phyloP scores from a whole-genome alignment of 2,888 invertebrate genomes.

The Eristalis arbustorum region DNA sequence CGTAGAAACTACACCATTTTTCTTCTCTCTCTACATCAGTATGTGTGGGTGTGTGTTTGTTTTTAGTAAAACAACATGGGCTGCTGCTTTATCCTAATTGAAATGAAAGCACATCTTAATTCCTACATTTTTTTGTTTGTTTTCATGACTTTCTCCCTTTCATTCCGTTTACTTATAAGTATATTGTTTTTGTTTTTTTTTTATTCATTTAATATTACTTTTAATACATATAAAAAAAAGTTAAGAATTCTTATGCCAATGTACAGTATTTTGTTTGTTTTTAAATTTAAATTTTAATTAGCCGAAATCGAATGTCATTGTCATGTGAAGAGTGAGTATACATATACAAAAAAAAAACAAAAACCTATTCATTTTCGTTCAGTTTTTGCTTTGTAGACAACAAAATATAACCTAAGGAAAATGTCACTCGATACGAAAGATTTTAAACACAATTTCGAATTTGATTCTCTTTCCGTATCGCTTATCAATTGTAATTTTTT shows the following conservation, averaged over 20 bases:
- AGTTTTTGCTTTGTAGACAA: background rate
- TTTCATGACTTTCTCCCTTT: background rate
- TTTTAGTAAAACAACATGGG: constrained; percentile 43
- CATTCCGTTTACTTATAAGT: background rate
- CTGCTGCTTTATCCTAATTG: constrained; percentile 54
- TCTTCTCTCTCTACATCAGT: background rate
- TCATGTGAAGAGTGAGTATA: constrained; percentile 14
- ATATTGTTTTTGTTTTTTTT: background rate
- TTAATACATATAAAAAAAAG: constrained; percentile 36
- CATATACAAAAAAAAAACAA: background rate
- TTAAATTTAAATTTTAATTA: constrained; percentile 25
- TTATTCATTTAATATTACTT: constrained; percentile 10
- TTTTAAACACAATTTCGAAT: constrained; percentile 16
- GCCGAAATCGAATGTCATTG: constrained; percentile 59
- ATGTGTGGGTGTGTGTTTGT: constrained; percentile 20
- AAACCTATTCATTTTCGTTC: background rate
- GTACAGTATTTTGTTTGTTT: background rate
- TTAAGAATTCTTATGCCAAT: constrained; percentile 63
- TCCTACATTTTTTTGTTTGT: constrained; percentile 21
- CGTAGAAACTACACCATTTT: background rate
- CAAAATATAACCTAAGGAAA: background rate
- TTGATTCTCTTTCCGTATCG: constrained; percentile 2
- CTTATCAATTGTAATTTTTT: constrained; percentile 2
- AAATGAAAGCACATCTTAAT: constrained; percentile 54
- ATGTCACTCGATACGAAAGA: constrained; percentile 7